phyloP scores from a whole-genome alignment of 2,888 invertebrate genomes.

The Helleia helle region DNA sequence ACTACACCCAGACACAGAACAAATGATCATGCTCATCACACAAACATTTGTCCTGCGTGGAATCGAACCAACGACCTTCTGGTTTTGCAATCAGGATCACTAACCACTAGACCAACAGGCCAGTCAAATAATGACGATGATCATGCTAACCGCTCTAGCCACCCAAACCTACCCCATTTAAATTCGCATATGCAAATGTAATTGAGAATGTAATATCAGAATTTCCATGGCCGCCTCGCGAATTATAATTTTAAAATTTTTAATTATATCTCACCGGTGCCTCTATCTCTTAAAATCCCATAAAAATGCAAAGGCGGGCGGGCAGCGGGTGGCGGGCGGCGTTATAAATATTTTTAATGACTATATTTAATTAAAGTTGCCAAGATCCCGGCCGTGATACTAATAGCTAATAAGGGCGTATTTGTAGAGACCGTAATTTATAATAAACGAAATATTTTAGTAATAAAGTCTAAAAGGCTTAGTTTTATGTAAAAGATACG shows the following conservation, averaged over 20 bases:
- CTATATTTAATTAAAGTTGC: slow-evolving; percentile 55
- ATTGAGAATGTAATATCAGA: slow-evolving; percentile 3
- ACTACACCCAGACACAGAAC: no score
- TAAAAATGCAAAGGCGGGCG: slow-evolving; percentile 57
- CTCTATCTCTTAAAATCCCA: slow-evolving; percentile 43
- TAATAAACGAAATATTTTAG: slow-evolving; percentile 13
- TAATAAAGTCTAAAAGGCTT: no score
- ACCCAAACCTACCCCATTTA: slow-evolving; percentile 10
- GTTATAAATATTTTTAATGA: slow-evolving; percentile 67
- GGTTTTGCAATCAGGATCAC: no score
- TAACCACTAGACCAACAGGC: no score
- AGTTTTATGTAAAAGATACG: no score
- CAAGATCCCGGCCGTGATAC: slow-evolving; percentile 32
- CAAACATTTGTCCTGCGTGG: no score
- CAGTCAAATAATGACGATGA: no score
- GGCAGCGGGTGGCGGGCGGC: no score
- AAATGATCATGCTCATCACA: no score
- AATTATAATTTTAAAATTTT: slow-evolving; percentile 26
- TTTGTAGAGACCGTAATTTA: slow-evolving; percentile 18
- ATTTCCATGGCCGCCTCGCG: neutral
- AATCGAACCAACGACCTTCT: no score
- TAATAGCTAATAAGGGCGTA: slow-evolving; percentile 28
- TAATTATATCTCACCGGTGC: slow-evolving; percentile 21
- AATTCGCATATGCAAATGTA: slow-evolving; percentile 7
- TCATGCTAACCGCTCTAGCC: slow-evolving; percentile 11